Conservation (phyloP, 2,113 vertebrate genomes). For the Hyperopisus bebe region DNA sequence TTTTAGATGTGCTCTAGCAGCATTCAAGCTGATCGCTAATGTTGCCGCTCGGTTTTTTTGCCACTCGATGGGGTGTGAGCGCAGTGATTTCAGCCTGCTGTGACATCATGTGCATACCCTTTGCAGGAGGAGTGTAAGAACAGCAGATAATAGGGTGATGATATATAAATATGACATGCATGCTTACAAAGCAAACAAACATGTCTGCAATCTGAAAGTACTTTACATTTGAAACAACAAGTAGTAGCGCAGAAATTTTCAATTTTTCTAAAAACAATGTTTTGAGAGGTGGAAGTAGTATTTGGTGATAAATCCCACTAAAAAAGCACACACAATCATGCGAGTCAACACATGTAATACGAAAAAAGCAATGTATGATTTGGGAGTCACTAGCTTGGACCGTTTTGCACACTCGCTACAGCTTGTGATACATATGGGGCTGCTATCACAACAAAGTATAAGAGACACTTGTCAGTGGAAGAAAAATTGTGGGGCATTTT, state of each 20-base stretch:
- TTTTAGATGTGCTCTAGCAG: not conserved
- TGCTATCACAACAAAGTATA: not conserved
- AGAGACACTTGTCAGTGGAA: not conserved
- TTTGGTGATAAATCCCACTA: not conserved
- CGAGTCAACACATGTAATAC: not conserved
- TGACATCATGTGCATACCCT: not conserved
- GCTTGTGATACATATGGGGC: not conserved
- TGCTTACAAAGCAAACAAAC: not conserved
- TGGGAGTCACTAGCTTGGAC: not conserved
- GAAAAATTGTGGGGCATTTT: not conserved
- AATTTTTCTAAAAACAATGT: not conserved
- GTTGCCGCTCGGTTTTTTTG: not conserved
- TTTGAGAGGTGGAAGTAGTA: not conserved
- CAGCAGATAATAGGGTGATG: not conserved
- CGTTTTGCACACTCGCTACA: not conserved
- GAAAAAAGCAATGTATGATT: not conserved
- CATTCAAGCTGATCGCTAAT: not conserved
- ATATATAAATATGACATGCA: not conserved
- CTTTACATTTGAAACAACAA: not conserved
- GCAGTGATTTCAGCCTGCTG: not conserved
- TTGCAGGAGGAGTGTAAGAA: not conserved
- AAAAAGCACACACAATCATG: not conserved
- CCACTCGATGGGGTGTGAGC: not conserved
- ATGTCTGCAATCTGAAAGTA: not conserved
- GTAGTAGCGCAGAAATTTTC: not conserved